Evolutionary conservation across 64 coral and sea anemone genomes (phyloP).

Genomic region (Trachythela sp.): DNA sequence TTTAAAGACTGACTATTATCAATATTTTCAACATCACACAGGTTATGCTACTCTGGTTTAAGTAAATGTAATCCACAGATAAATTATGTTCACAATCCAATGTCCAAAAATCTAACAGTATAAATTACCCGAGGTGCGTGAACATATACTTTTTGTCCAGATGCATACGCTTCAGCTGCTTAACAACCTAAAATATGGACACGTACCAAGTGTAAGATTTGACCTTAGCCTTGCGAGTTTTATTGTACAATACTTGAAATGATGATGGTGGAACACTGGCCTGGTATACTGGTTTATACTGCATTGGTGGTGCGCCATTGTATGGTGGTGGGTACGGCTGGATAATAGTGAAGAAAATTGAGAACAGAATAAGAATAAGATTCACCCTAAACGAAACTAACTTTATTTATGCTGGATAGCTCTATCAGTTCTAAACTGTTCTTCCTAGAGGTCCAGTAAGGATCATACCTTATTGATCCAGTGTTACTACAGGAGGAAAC

Average conservation of each 20-base stretch:
- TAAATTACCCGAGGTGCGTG: not conserved
- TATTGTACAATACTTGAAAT: not conserved
- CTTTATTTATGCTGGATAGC: no score
- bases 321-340: not conserved
- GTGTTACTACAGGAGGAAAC: no score
- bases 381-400: no score
- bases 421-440: no score
- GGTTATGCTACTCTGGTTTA: not conserved
- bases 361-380: no score
- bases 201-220: no score
- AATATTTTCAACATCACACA: no score
- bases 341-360: not conserved
- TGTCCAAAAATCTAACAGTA: no score
- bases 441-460: no score
- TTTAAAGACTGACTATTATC: not conserved
- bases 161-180: slow-evolving; percentile 15
- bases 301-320: not conserved
- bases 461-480: no score
- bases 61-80: not conserved
- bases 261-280: not conserved
- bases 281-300: no score
- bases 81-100: not conserved
- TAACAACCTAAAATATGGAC: not conserved
- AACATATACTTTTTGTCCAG: slow-evolving; percentile 23
- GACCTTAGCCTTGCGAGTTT: no score